These are phyloP conservation scores for Chymomyza procnemis DNA, from an alignment of 2,888 invertebrate species.

Conservation along the genomic window DNA sequence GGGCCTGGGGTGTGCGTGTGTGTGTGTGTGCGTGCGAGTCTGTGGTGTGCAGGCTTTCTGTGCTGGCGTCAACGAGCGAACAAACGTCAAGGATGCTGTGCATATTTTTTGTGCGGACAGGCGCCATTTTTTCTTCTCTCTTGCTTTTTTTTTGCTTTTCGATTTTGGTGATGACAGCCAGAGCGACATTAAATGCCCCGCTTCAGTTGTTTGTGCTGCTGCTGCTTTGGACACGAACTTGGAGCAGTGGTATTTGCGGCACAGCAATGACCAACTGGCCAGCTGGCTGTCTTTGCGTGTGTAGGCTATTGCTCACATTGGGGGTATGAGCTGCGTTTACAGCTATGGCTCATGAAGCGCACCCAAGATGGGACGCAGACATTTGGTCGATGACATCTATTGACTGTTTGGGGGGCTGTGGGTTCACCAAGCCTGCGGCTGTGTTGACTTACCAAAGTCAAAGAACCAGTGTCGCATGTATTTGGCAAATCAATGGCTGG, in stretches of 20 bases:
- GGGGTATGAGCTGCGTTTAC: slow-evolving; percentile 9
- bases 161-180: slow-evolving; percentile 70
- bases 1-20: slow-evolving; percentile 16
- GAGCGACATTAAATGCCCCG: slow-evolving; percentile 72
- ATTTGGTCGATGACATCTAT: slow-evolving; percentile 27
- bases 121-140: slow-evolving; percentile 14
- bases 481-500: slow-evolving; percentile 70
- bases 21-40: too few species aligned
- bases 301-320: slow-evolving; percentile 56
- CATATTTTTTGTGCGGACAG: slow-evolving; percentile 45
- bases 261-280: slow-evolving; percentile 31
- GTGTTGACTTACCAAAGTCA: slow-evolving; percentile 54
- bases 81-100: slow-evolving; percentile 71
- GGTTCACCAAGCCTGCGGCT: slow-evolving; percentile 43
- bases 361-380: not conserved
- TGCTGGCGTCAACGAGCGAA: slow-evolving; percentile 67
- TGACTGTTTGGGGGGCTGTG: slow-evolving; percentile 37
- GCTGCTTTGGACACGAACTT: not conserved
- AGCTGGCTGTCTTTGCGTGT: slow-evolving; percentile 35
- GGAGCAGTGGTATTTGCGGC: slow-evolving; percentile 13
- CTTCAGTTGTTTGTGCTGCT: slow-evolving; percentile 63
- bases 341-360: not conserved
- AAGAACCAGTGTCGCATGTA: slow-evolving; percentile 45
- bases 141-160: slow-evolving; percentile 50
- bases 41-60: too few species aligned